Percentiles rank a stretch among this genome's conserved stretches.
phyloP scores from a whole-genome alignment of 2,113 vertebrate genomes.

The Corydoras maculifer region DNA sequence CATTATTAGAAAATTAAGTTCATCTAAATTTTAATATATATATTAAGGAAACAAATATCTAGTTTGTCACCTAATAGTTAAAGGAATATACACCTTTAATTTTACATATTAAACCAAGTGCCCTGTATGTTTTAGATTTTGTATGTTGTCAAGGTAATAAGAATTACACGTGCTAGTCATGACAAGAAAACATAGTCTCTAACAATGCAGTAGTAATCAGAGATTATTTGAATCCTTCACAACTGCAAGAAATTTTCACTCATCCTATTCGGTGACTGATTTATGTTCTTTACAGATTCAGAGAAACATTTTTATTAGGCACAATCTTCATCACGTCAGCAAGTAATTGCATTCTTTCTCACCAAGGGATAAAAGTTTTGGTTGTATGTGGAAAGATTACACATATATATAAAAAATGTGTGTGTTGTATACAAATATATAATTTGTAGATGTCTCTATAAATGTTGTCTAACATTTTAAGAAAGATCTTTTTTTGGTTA shows the following conservation, averaged over 20 bases:
- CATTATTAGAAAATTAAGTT: too few relatives aligned
- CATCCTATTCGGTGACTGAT: constrained; percentile 18
- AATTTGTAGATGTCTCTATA: too few relatives aligned
- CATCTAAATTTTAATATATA: too few relatives aligned
- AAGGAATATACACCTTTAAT: too few relatives aligned
- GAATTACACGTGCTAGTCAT: background rate
- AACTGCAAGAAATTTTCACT: constrained; percentile 11
- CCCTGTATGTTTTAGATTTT: too few relatives aligned
- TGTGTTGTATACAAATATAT: background rate
- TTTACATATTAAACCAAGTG: too few relatives aligned
- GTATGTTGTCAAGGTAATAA: background rate
- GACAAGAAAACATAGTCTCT: background rate
- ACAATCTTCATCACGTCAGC: constrained; percentile 29
- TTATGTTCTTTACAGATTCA: constrained; percentile 22
- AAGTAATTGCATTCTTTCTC: constrained; percentile 36
- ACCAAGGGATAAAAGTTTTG: constrained; percentile 21
- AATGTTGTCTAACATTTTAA: too few relatives aligned
- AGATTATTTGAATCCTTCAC: background rate
- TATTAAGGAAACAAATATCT: too few relatives aligned
- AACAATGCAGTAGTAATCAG: background rate
- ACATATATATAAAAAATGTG: background rate
- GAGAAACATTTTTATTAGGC: constrained; percentile 20
- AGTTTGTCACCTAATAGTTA: too few relatives aligned
- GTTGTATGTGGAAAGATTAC: constrained; percentile 8
- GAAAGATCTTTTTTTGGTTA: too few relatives aligned